These are phyloP conservation scores for Nyctalus aviator DNA, from an alignment of 2,797 vertebrate species.

Conservation along the genomic window DNA sequence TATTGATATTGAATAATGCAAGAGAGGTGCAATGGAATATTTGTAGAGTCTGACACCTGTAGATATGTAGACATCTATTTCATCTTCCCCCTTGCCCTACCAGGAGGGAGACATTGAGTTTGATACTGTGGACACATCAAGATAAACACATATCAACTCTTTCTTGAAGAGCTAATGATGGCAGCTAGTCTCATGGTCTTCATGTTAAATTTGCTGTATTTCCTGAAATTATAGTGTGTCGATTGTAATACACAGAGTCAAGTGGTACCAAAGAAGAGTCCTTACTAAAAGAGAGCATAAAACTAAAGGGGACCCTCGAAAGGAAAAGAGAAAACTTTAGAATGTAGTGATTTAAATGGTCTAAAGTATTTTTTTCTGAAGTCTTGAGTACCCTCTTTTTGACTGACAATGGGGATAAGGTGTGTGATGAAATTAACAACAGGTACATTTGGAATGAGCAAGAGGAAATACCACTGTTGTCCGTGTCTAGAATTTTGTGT, in stretches of 20 bases:
- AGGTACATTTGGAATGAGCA: neutral
- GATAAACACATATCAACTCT: neutral
- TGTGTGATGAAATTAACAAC: neutral
- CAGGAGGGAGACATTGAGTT: neutral
- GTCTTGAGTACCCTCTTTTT: neutral
- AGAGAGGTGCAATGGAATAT: neutral
- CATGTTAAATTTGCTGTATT: neutral
- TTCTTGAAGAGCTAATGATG: neutral
- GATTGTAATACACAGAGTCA: neutral
- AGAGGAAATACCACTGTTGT: neutral
- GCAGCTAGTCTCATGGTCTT: neutral
- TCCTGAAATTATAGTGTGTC: neutral
- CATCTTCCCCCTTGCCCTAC: neutral
- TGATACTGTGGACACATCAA: neutral
- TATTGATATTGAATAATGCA: neutral
- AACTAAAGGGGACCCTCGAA: neutral
- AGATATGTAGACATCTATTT: neutral
- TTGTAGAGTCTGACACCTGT: neutral
- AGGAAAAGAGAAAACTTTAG: constrained; percentile 26
- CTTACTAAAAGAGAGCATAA: constrained; percentile 1
- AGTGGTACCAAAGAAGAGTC: neutral
- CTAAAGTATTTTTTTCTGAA: constrained; percentile 31
- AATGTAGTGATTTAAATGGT: neutral
- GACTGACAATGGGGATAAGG: neutral
- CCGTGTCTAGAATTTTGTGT: neutral